Base-by-base conservation (phyloP, 2,113 vertebrate species). In the Odocoileus hemionus region DNA sequence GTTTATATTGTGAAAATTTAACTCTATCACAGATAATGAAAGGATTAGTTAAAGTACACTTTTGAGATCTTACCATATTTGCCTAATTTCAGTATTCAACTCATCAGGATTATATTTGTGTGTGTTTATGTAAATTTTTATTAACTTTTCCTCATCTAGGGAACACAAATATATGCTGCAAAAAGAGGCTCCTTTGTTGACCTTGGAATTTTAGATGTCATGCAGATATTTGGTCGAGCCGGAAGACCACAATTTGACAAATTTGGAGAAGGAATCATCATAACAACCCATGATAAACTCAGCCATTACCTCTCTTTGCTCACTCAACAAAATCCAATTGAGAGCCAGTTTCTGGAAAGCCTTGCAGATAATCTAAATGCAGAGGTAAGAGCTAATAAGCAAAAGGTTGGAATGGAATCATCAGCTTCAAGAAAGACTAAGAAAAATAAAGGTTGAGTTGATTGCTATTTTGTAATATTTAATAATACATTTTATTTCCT, bases 211-310 rank as follows among this genome's bases (percentile, higher is more conserved):
- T 99, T 99, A 99, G 99, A 99, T 96, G 99, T 99, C 98, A 99
- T 99, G 99, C 99, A 99, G 99, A 99, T 99, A 98, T 99, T 99
- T 95, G 99, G 99, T 36, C 99, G 99, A 52, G 99, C 99, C 6
- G 99, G 99, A 95, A 99, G 99, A 83, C 99, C 99, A 39, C 99
- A 99, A 98, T 99, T 99, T 96, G 99, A 99, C 98, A 99, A 99
- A 98, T 99, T 99, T 80, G 99, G 99, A 58, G 99, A 99, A 99
- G 99, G 99, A 96, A 98, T 99, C 98, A 99, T 99, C 98, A 99
- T 99, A 98, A 99, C 99, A 96, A 99, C 99, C 58, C 99, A 99
- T 6, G 99, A 99, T 82, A 99, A 99, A 97, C 99, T 99, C 98
- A 99, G 99, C 97, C 99, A 99, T 98, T 99, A 99, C 98, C 98